Conservation (phyloP, 2,797 vertebrate genomes). For the Manis pentadactyla region DNA sequence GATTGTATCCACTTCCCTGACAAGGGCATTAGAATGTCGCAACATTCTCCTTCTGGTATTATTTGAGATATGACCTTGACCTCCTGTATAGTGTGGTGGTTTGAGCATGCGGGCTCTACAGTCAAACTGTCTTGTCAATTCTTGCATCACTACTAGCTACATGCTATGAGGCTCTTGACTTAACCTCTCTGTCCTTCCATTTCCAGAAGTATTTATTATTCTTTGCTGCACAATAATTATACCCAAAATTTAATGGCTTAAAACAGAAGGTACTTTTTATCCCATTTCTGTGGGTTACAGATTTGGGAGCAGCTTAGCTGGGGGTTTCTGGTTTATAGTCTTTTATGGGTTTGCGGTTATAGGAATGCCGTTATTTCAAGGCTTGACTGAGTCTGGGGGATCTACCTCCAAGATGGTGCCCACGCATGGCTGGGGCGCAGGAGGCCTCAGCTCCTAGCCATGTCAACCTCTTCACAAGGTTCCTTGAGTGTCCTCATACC, state of each 20-base stretch:
- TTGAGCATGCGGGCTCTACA: background rate
- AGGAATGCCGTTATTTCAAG: background rate
- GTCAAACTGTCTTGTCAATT: background rate
- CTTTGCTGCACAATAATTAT: background rate
- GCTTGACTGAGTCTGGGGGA: background rate
- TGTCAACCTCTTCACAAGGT: background rate
- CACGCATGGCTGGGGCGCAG: background rate
- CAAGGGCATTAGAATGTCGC: background rate
- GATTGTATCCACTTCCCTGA: background rate
- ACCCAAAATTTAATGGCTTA: background rate
- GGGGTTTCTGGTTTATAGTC: background rate
- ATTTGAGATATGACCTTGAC: background rate
- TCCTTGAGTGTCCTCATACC: background rate
- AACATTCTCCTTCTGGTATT: background rate
- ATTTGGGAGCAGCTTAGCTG: background rate
- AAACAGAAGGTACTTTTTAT: slow-evolving; percentile 4
- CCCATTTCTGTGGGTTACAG: background rate
- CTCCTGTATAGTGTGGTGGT: background rate
- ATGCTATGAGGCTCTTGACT: background rate
- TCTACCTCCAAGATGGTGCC: background rate
- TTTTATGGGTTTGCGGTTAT: background rate
- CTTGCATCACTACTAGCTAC: background rate
- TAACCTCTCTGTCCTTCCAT: background rate
- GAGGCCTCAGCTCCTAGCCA: background rate
- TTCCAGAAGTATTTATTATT: background rate